Evolutionary conservation across 2,113 vertebrate genomes (phyloP), one percentile per base, ranked within the genome.

Genomic region (Macrotus californicus): DNA sequence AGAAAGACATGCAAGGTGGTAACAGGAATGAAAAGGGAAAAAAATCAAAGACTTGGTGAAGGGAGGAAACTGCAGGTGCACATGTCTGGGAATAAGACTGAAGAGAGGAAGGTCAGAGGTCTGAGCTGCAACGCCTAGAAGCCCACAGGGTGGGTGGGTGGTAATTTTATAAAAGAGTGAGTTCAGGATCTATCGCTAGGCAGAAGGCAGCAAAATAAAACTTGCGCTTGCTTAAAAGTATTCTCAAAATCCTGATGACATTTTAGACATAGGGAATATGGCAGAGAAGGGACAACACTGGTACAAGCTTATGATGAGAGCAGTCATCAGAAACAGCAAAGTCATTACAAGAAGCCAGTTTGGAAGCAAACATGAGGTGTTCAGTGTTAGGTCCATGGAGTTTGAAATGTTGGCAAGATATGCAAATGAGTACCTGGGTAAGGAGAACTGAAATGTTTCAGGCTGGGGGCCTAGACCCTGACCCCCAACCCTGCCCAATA

Each of bases 171-270:
- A 16, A 41, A 76, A 89, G 4, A 64, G 6, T 12, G 14, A 92
- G 19, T 86, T 75, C 66, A 26, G 64, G 22, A 50, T 84, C 48
- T 22, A 12, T 12, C 56, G 22, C 21, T 48, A 75, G 14, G n/a
- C 34, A 70, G 50, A 95, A 70, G 14, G 43, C 59, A 67, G 31
- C 43, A 69, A 89, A 66, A 13, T 34, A 69, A 90, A 72, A 54
- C 82, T 82, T 80, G 14, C 22, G 22, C 43, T 80, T 77, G 83
- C 59, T 59, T 87, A 36, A 70, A 77, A 84, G 67, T 69, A 48
- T 50, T 69, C 75, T 89, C 39, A 86, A 96, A 91, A 64, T 48
- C 66, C 46, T 76, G 34, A 66, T 81, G 87, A 94, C 11, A 89
- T 56, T 48, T 96, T 39, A 76, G 6, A 46, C 46, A 80, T 11